phyloP scores from a whole-genome alignment of 2,888 invertebrate species.

The Brachynemurus nebulosus region DNA sequence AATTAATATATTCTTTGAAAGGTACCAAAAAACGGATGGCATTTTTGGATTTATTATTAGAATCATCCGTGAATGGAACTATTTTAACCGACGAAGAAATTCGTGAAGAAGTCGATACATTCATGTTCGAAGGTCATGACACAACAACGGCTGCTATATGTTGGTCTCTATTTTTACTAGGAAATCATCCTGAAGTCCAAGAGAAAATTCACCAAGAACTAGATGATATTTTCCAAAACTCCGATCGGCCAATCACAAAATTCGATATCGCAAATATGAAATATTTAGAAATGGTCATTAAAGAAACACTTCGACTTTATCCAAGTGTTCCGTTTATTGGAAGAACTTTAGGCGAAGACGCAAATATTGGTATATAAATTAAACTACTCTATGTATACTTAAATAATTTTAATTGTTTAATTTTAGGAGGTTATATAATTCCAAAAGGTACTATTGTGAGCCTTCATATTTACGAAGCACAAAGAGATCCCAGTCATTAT shows the following conservation, averaged over 20 bases:
- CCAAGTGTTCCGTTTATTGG: slow-evolving; percentile 29
- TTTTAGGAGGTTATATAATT: slow-evolving; percentile 5
- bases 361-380: slow-evolving; percentile 23
- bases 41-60: slow-evolving; percentile 27
- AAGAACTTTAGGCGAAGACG: slow-evolving; percentile 23
- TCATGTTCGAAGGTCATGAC: slow-evolving; percentile 27
- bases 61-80: slow-evolving; percentile 21
- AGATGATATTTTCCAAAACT: slow-evolving; percentile 24
- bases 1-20: too few relatives aligned
- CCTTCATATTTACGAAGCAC: slow-evolving; percentile 26
- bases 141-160: slow-evolving; percentile 28
- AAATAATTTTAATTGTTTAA: not conserved
- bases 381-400: too few relatives aligned
- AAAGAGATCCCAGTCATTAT: slow-evolving; percentile 28
- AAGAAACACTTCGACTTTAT: slow-evolving; percentile 28
- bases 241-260: slow-evolving; percentile 23
- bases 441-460: slow-evolving; percentile 11
- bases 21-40: slow-evolving; percentile 24
- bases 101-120: slow-evolving; percentile 28
- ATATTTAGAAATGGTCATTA: slow-evolving; percentile 28
- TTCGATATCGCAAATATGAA: slow-evolving; percentile 27
- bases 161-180: slow-evolving; percentile 28
- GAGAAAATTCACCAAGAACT: slow-evolving; percentile 26
- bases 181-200: slow-evolving; percentile 28
- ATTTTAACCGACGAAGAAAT: slow-evolving; percentile 26